Percentiles rank a stretch among this genome's conserved stretches.
Evolutionary conservation across 2,797 vertebrate species (phyloP).

Genomic region (Cercopithecus hamlyni): DNA sequence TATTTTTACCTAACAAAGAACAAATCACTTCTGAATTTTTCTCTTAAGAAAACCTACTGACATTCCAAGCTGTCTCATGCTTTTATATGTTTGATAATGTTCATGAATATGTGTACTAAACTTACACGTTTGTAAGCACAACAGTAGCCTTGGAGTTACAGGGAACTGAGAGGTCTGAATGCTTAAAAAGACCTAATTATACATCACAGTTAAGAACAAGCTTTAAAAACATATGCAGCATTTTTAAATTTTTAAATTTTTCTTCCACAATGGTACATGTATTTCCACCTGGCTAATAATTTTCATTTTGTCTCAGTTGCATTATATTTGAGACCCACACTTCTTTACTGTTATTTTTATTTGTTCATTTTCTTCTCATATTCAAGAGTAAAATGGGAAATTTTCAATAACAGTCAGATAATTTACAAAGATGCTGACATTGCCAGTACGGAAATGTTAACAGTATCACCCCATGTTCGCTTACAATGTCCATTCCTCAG

Average conservation of each 20-base stretch:
- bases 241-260: background rate
- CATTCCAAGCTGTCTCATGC: background rate
- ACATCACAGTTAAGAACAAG: background rate
- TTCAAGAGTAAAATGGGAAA: background rate
- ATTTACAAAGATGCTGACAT: background rate
- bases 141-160: background rate
- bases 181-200: background rate
- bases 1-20: background rate
- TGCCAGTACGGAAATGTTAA: background rate
- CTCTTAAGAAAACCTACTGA: background rate
- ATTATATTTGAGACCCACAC: background rate
- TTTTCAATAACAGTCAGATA: background rate
- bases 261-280: background rate
- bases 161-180: background rate
- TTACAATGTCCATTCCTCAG: rapidly evolving
- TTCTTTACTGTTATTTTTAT: background rate
- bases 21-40: background rate
- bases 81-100: background rate
- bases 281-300: background rate
- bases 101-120: background rate
- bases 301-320: background rate
- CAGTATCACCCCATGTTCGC: background rate
- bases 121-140: slow-evolving; percentile 11
- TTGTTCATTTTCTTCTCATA: background rate
- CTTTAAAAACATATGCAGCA: background rate